Conservation (phyloP, 2,888 invertebrate species). For the Phytoseiulus persimilis region DNA sequence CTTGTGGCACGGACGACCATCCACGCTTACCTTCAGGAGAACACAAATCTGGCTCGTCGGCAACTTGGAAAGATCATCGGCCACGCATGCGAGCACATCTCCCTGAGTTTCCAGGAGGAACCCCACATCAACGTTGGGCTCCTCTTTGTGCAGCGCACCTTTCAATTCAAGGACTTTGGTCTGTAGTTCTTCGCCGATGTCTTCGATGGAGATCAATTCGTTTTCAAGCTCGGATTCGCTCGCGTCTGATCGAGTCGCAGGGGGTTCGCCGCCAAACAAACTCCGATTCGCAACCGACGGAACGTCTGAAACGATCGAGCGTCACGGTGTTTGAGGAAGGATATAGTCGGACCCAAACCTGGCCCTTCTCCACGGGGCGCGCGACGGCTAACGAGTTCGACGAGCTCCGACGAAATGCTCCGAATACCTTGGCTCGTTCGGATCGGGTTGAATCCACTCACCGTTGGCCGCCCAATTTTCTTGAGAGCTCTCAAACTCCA, state of each 20-base stretch:
- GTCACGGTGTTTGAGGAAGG: not conserved
- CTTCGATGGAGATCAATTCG: not conserved
- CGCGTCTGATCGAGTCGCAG: not conserved
- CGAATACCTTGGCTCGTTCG: not conserved
- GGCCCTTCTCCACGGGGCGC: not conserved
- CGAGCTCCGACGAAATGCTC: not conserved
- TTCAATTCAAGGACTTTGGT: slow-evolving; percentile 31
- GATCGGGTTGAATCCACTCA: not conserved
- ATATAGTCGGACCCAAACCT: too few species aligned
- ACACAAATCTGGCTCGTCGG: not conserved
- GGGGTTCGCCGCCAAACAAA: not conserved
- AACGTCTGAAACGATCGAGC: not conserved
- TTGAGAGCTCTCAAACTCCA: not conserved
- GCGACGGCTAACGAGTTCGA: too few species aligned
- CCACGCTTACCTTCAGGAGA: not conserved
- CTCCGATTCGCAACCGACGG: not conserved
- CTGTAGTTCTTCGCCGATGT: not conserved
- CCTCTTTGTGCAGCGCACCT: not conserved
- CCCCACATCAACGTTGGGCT: not conserved
- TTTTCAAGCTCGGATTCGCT: not conserved
- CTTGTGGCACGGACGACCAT: too few species aligned
- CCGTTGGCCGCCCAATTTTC: not conserved
- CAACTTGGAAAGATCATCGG: not conserved
- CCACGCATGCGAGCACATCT: slow-evolving; percentile 11
- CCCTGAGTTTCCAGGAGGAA: not conserved